These are phyloP conservation scores for Poeciliopsis paucimaculata DNA, from an alignment of 2,797 vertebrate species.

Conservation along the genomic window DNA sequence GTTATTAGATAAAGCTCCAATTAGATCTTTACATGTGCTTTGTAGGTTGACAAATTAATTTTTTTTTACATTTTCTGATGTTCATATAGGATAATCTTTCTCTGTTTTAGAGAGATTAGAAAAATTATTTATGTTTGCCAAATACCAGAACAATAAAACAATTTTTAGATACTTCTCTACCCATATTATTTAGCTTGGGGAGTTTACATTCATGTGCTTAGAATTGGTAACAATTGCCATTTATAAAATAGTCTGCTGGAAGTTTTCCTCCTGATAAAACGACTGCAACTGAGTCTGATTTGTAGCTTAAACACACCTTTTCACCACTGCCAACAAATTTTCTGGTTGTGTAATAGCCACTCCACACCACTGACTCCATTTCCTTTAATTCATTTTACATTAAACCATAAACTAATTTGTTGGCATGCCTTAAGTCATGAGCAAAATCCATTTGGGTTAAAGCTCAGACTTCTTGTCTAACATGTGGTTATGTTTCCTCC, in stretches of 20 bases:
- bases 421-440: background rate
- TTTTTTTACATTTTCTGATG: background rate
- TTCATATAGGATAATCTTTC: background rate
- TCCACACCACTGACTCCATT: background rate
- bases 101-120: background rate
- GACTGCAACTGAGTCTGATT: background rate
- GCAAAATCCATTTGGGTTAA: background rate
- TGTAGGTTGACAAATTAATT: no score
- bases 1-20: background rate
- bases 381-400: background rate
- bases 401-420: background rate
- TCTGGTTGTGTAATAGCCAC: background rate
- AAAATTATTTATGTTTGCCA: background rate
- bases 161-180: background rate
- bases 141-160: background rate
- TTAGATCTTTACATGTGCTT: background rate
- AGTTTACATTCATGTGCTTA: background rate
- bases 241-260: background rate
- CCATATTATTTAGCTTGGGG: background rate
- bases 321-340: background rate
- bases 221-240: background rate
- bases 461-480: background rate
- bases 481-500: background rate
- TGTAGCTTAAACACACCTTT: background rate
- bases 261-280: background rate